Percentiles rank a stretch among this genome's conserved stretches.
These are phyloP conservation scores for Labrus mixtus DNA, from an alignment of 2,113 vertebrate species.

Conservation along the genomic window DNA sequence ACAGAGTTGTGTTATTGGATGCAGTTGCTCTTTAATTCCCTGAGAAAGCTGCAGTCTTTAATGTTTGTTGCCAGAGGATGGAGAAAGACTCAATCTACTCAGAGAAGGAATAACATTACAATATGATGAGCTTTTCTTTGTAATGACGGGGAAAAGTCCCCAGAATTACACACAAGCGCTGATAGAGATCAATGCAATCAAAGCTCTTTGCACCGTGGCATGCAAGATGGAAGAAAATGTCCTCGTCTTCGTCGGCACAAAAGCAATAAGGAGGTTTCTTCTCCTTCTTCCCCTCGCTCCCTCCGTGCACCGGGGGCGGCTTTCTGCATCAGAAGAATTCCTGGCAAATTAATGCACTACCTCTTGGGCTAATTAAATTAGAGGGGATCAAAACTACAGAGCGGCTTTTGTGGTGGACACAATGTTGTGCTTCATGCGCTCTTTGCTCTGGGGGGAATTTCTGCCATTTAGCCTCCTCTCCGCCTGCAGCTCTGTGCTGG, in stretches of 20 bases:
- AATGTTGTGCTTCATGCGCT: constrained; percentile 98
- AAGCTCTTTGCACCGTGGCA: constrained; percentile 20
- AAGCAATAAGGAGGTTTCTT: constrained; percentile 93
- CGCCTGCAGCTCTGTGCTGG: constrained; percentile 93
- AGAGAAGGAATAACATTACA: constrained; percentile 53
- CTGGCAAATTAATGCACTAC: constrained; percentile 99
- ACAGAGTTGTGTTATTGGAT: constrained; percentile 3
- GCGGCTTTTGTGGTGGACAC: constrained; percentile 98
- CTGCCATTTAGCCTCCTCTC: constrained; percentile 94
- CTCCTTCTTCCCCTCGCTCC: constrained; percentile 27
- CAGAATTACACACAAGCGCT: constrained; percentile 35
- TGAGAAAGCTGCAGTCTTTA: constrained; percentile 36
- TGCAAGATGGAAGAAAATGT: constrained; percentile 51
- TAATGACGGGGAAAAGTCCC: constrained; percentile 45
- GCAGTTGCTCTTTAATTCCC: constrained; percentile 44
- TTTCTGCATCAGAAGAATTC: constrained; percentile 99
- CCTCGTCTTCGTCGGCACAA: constrained; percentile 86
- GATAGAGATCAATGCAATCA: constrained; percentile 58
- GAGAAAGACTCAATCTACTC: not conserved
- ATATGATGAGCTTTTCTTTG: constrained; percentile 45
- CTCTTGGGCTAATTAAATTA: constrained; percentile 99
- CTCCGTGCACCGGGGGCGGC: constrained; percentile 88
- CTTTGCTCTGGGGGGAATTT: constrained; percentile 95
- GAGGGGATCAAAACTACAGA: constrained; percentile 99
- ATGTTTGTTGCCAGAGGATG: constrained; percentile 50